Conservation (phyloP, 1,140 invertebrate genomes). For the Leptinotarsa defecta region DNA sequence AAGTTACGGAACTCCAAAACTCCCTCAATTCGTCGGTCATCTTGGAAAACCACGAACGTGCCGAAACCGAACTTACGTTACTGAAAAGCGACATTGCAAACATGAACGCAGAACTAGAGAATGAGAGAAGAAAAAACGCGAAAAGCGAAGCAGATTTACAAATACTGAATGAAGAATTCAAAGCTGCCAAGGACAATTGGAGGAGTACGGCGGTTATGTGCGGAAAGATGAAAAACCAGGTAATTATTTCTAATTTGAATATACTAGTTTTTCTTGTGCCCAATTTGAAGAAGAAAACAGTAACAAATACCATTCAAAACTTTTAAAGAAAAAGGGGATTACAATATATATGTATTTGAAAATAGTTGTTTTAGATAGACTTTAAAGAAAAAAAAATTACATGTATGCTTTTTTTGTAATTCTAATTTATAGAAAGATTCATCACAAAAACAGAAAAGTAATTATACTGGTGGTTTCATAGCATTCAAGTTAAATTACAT, state of each 20-base stretch:
- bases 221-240: constrained; percentile 54
- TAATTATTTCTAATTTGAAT: constrained; percentile 29
- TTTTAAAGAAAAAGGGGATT: too few species aligned
- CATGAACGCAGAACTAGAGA: constrained; percentile 51
- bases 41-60: constrained; percentile 49
- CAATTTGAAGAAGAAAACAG: too few species aligned
- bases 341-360: too few species aligned
- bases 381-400: too few species aligned
- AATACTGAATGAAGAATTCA: constrained; percentile 49
- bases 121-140: constrained; percentile 44
- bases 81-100: constrained; percentile 53
- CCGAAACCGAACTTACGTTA: constrained; percentile 49
- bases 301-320: too few species aligned
- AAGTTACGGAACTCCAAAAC: constrained; percentile 55
- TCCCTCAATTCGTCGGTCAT: constrained; percentile 52
- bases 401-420: too few species aligned
- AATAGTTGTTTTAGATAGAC: too few species aligned
- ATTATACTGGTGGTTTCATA: too few species aligned
- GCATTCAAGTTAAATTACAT: too few species aligned
- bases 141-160: constrained; percentile 50
- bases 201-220: constrained; percentile 48
- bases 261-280: too few species aligned
- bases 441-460: too few species aligned
- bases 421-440: too few species aligned
- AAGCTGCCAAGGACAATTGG: constrained; percentile 46